These are phyloP conservation scores for Diplazon laetatorius DNA, from an alignment of 2,888 invertebrate genomes.

Conservation along the genomic window DNA sequence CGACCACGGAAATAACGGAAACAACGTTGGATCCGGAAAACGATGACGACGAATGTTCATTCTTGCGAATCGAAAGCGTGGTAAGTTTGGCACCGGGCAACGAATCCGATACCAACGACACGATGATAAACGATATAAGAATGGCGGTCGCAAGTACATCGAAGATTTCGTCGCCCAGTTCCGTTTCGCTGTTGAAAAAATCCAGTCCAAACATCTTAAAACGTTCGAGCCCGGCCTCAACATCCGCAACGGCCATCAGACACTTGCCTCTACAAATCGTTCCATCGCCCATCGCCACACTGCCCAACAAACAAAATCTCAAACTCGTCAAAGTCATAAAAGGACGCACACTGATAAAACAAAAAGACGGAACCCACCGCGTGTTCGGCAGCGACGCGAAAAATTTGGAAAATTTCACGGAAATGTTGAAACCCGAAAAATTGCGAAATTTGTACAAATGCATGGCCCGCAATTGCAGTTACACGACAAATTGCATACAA, in stretches of 20 bases:
- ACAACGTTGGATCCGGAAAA: constrained; percentile 44
- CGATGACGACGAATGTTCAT: constrained; percentile 76
- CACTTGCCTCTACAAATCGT: not conserved
- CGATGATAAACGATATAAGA: constrained; percentile 74
- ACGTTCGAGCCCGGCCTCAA: too few species aligned
- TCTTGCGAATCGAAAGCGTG: constrained; percentile 84
- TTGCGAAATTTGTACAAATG: constrained; percentile 84
- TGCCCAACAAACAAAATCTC: constrained; percentile 65
- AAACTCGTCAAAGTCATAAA: constrained; percentile 75
- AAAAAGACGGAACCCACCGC: constrained; percentile 61
- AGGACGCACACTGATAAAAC: constrained; percentile 61
- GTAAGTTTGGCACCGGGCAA: constrained; percentile 83
- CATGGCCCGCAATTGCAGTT: constrained; percentile 83
- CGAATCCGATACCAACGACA: constrained; percentile 66
- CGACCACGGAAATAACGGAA: constrained; percentile 47
- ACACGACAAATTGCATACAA: constrained; percentile 79
- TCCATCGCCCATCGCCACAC: not conserved
- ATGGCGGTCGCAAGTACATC: constrained; percentile 75
- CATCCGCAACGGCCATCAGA: not conserved
- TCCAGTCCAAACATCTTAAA: constrained; percentile 74
- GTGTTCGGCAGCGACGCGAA: constrained; percentile 67
- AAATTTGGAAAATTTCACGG: constrained; percentile 73
- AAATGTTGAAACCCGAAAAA: constrained; percentile 80
- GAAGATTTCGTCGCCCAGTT: constrained; percentile 64
- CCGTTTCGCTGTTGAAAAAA: constrained; percentile 76